A percentile compares a stretch with the other conserved stretches of the same genome.
Evolutionary conservation across 2,797 vertebrate genomes (phyloP).

Genomic region (Myotis vivesi): DNA sequence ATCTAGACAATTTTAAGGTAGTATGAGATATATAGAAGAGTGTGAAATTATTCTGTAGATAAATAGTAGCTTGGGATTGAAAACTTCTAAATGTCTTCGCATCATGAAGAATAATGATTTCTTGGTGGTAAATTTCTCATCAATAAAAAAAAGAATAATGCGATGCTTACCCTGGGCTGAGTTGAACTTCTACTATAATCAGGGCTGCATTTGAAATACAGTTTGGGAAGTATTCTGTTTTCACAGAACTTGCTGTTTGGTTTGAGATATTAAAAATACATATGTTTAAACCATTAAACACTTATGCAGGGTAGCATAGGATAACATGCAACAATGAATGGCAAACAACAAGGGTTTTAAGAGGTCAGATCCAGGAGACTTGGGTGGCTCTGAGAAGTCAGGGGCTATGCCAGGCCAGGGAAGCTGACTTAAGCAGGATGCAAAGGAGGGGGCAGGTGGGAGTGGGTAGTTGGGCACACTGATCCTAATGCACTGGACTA

Average conservation of each 20-base stretch:
- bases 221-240: not conserved
- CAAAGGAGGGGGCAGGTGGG: accelerated
- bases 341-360: not conserved
- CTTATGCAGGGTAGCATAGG: not conserved
- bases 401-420: not conserved
- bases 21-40: not conserved
- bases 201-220: not conserved
- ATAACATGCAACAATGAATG: not conserved
- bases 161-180: not conserved
- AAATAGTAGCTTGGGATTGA: not conserved
- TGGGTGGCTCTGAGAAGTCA: not conserved
- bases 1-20: not conserved
- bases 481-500: not conserved
- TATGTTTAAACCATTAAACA: not conserved
- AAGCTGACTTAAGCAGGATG: accelerated
- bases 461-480: not conserved
- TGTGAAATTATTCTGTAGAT: not conserved
- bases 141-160: not conserved
- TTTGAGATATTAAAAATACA: not conserved
- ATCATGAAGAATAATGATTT: constrained; percentile 27
- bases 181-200: not conserved
- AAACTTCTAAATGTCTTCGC: constrained; percentile 12
- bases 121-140: not conserved
- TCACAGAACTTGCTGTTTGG: not conserved
- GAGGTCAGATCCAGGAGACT: not conserved